Conservation (phyloP, 2,797 vertebrate species). For the Tenualosa ilisha region DNA sequence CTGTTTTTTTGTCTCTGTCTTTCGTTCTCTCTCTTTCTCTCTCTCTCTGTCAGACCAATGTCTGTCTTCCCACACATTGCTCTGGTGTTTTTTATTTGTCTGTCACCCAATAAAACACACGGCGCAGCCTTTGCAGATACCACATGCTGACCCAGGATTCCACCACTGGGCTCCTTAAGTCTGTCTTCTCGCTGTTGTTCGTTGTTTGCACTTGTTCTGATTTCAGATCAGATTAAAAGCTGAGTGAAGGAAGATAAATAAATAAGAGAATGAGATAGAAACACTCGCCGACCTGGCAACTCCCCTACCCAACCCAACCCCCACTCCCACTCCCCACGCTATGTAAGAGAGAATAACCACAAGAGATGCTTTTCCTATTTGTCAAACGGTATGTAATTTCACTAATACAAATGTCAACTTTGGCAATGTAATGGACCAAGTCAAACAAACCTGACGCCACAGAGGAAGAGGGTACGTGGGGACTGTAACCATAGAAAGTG, state of each 20-base stretch:
- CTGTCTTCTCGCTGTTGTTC: background rate
- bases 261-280: background rate
- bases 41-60: slow-evolving; percentile 52
- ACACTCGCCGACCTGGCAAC: background rate
- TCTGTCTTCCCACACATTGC: slow-evolving; percentile 69
- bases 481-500: slow-evolving; percentile 50
- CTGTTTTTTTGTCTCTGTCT: slow-evolving; percentile 39
- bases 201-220: slow-evolving; percentile 17
- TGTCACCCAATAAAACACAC: slow-evolving; percentile 71
- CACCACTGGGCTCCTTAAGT: background rate
- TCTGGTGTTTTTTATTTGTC: slow-evolving; percentile 72
- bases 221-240: slow-evolving; percentile 16
- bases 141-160: slow-evolving; percentile 38
- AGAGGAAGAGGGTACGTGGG: slow-evolving; percentile 47
- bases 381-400: slow-evolving; percentile 20
- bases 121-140: slow-evolving; percentile 35
- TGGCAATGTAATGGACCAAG: slow-evolving; percentile 20
- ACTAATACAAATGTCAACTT: slow-evolving; percentile 29
- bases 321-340: background rate
- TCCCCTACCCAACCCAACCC: background rate
- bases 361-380: slow-evolving; percentile 22
- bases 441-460: slow-evolving; percentile 20
- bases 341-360: background rate
- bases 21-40: background rate
- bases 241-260: background rate